Conservation (phyloP, 1,140 invertebrate genomes). For the Drosophila seguyi region DNA sequence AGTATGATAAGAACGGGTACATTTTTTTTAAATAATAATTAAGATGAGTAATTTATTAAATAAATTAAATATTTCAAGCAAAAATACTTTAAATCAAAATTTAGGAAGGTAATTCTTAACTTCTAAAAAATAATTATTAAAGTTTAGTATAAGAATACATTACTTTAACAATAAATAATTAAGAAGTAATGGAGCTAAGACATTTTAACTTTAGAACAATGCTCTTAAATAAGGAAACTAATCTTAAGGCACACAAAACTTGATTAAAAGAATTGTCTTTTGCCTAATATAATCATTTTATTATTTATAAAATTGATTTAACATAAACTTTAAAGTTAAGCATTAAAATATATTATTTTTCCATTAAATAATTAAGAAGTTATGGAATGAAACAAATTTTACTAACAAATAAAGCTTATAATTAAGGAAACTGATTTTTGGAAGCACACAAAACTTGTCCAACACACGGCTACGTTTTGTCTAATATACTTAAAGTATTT, state of each 20-base stretch:
- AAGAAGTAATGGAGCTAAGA: not conserved
- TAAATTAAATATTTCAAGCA: not conserved
- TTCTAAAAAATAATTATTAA: not conserved
- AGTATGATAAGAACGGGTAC: not conserved
- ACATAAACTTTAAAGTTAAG: too few relatives aligned
- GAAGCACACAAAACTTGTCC: too few relatives aligned
- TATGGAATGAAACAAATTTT: too few relatives aligned
- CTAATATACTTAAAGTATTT: too few relatives aligned
- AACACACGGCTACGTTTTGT: not conserved
- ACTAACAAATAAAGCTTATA: too few relatives aligned
- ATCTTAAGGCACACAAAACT: not conserved
- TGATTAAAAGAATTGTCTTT: too few relatives aligned
- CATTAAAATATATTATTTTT: too few relatives aligned
- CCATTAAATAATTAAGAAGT: too few relatives aligned
- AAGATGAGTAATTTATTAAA: not conserved
- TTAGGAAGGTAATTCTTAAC: not conserved
- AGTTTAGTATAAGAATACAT: not conserved
- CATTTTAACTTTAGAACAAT: not conserved
- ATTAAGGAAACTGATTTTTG: too few relatives aligned
- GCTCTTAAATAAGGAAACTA: not conserved
- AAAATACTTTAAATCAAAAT: not conserved
- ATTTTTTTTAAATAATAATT: not conserved
- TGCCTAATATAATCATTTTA: too few relatives aligned
- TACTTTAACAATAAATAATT: not conserved
- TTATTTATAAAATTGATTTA: too few relatives aligned